These are phyloP conservation scores for Anolis apletophallus DNA, from an alignment of 2,797 vertebrate genomes.

Conservation along the genomic window DNA sequence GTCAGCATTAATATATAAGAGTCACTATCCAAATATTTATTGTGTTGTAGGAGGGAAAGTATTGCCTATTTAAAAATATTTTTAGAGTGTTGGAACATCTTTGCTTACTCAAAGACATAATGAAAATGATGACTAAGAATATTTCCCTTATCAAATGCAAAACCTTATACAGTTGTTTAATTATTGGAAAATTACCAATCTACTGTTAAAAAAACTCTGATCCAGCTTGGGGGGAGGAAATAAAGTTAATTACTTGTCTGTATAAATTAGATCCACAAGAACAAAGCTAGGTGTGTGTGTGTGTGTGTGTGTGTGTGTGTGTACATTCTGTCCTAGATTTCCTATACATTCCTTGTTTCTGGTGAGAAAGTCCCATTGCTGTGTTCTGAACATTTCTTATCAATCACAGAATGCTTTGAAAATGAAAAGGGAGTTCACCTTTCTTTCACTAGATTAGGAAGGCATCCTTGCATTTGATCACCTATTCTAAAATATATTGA, in stretches of 20 bases:
- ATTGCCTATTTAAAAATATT: neutral
- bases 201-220: constrained; percentile 32
- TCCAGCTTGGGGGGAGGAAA: constrained; percentile 48
- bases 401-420: constrained; percentile 57
- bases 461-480: constrained; percentile 49
- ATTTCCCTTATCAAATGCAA: constrained; percentile 53
- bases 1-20: neutral
- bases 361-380: constrained; percentile 30
- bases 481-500: constrained; percentile 46
- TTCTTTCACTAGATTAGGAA: constrained; percentile 49
- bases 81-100: constrained; percentile 31
- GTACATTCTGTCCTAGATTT: constrained; percentile 30
- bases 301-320: too few relatives aligned
- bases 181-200: constrained; percentile 63
- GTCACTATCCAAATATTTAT: neutral
- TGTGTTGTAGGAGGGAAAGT: too few relatives aligned
- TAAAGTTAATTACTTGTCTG: constrained; percentile 25
- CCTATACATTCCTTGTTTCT: constrained; percentile 31
- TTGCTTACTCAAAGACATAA: constrained; percentile 53
- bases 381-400: constrained; percentile 45
- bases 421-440: constrained; percentile 44
- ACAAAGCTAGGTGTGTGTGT: too few relatives aligned
- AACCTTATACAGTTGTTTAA: constrained; percentile 54
- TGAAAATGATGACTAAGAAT: constrained; percentile 59
- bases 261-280: neutral